Conservation (phyloP, 2,113 vertebrate species). For the Gulo gulo region DNA sequence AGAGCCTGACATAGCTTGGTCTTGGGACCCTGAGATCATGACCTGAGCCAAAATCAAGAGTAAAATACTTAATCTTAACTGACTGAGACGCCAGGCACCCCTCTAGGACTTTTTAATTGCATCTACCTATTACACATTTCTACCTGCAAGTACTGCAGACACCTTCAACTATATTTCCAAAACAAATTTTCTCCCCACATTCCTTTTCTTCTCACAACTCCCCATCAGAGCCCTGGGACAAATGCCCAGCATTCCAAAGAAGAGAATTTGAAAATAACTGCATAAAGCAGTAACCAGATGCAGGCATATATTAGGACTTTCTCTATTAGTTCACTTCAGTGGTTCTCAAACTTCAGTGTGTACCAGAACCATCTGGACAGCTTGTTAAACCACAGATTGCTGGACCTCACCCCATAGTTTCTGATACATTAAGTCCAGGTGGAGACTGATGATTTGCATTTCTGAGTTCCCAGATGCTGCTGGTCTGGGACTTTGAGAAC, state of each 20-base stretch:
- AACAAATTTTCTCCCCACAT: background rate
- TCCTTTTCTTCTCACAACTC: background rate
- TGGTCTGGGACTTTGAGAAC: background rate
- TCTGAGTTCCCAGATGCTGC: background rate
- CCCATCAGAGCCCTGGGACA: background rate
- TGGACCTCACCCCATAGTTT: background rate
- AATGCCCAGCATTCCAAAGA: background rate
- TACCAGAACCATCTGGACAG: background rate
- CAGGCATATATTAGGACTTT: background rate
- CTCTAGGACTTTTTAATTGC: background rate
- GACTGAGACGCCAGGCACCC: too few species aligned
- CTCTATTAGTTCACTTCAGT: background rate
- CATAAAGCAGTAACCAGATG: background rate
- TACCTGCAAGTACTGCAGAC: background rate
- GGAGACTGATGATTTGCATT: background rate
- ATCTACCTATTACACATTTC: background rate
- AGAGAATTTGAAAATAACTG: constrained; percentile 14
- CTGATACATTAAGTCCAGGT: background rate
- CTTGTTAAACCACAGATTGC: background rate
- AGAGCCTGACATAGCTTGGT: background rate
- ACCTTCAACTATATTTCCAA: background rate
- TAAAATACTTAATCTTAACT: too few species aligned
- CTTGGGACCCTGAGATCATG: background rate
- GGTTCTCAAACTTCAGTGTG: background rate
- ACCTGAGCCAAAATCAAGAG: background rate